A percentile compares a stretch with the other conserved stretches of the same genome.
phyloP scores from a whole-genome alignment of 1,140 invertebrate species.

The Anastrepha obliqua region DNA sequence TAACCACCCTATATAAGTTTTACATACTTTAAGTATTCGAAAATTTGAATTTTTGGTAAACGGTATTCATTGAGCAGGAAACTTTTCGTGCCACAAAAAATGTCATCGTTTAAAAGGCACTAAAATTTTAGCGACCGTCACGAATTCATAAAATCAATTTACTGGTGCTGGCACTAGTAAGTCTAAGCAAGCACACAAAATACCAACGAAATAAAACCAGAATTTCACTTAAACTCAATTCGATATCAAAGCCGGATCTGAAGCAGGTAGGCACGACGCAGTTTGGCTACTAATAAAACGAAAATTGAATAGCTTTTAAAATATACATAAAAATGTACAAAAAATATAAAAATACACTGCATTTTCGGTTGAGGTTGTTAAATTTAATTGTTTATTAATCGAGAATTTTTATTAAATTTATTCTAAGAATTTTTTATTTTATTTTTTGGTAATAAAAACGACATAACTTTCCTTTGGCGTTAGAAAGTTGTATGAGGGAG shows the following conservation, averaged over 20 bases:
- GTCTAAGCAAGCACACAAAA: not conserved
- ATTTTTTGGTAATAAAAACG: slow-evolving; percentile 13
- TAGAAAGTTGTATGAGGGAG: not conserved
- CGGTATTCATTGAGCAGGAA: too few species aligned
- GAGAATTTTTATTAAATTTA: not conserved
- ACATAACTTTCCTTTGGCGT: not conserved
- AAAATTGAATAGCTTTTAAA: not conserved
- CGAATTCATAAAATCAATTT: too few species aligned
- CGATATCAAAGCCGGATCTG: not conserved
- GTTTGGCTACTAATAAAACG: not conserved
- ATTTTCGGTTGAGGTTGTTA: not conserved
- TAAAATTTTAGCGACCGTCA: too few species aligned
- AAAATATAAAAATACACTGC: not conserved
- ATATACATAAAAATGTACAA: not conserved
- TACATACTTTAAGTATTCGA: too few species aligned
- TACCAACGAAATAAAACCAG: not conserved
- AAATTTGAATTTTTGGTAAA: too few species aligned
- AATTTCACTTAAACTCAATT: slow-evolving; percentile 1
- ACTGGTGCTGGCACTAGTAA: too few species aligned
- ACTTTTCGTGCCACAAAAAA: too few species aligned
- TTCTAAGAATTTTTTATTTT: not conserved
- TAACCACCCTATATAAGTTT: too few species aligned
- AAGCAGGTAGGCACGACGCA: not conserved
- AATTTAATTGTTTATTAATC: slow-evolving; percentile 29
- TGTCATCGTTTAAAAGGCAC: too few species aligned